A percentile compares a stretch with the other conserved stretches of the same genome.
These are phyloP conservation scores for Pandemis cinnamomeana DNA, from an alignment of 2,888 invertebrate species.

Conservation along the genomic window DNA sequence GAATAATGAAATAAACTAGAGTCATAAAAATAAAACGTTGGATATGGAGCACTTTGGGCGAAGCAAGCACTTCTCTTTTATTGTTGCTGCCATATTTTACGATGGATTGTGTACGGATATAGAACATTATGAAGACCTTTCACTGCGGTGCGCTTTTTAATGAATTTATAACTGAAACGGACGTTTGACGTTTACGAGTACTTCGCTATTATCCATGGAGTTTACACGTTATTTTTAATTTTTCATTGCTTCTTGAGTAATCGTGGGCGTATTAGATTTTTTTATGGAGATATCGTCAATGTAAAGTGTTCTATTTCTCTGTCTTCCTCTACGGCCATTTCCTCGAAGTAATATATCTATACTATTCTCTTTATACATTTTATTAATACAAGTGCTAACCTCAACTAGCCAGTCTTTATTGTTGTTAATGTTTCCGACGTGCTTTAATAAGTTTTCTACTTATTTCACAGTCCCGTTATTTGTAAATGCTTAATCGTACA, in stretches of 20 bases:
- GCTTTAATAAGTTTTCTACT: no score
- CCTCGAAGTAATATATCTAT: no score
- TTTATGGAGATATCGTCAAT: no score
- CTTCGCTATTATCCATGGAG: not conserved
- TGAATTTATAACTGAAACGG: conserved; percentile 39
- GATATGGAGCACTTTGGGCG: conserved; percentile 78
- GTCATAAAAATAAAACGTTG: conserved; percentile 74
- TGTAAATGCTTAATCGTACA: not conserved
- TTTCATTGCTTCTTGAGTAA: conserved; percentile 14
- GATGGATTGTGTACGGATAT: conserved; percentile 83
- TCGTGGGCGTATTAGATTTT: not conserved
- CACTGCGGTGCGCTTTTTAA: conserved; percentile 34
- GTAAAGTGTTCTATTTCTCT: not conserved
- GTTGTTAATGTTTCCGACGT: no score
- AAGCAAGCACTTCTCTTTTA: conserved; percentile 82
- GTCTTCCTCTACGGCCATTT: not conserved
- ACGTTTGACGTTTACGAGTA: conserved; percentile 29
- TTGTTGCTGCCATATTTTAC: conserved; percentile 84
- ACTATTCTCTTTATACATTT: no score
- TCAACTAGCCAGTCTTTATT: no score
- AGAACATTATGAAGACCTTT: conserved; percentile 57
- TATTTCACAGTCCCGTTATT: no score
- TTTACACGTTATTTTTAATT: conserved; percentile 15
- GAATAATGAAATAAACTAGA: conserved; percentile 62
- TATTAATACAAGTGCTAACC: no score